These are phyloP conservation scores for Drosophila trichaetosa DNA, from an alignment of 2,888 invertebrate genomes.

Conservation along the genomic window DNA sequence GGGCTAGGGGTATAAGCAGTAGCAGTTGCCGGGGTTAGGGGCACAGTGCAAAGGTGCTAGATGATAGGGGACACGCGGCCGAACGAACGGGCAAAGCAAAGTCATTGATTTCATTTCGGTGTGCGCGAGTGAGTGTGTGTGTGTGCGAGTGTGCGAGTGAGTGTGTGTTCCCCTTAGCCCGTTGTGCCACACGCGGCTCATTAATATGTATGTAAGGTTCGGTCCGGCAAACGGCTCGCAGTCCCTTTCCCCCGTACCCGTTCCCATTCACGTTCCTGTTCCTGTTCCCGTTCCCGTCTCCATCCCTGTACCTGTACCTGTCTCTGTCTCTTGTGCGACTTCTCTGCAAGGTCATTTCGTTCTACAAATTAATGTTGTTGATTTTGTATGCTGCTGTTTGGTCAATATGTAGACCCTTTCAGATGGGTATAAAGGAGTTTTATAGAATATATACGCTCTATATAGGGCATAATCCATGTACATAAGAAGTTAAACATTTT, in stretches of 20 bases:
- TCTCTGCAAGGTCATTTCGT: conserved; percentile 61
- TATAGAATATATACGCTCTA: not conserved
- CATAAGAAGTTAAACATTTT: not conserved
- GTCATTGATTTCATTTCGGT: conserved; percentile 64
- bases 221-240: conserved; percentile 19
- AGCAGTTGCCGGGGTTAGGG: conserved; percentile 1
- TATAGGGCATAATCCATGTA: not conserved
- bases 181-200: conserved; percentile 65
- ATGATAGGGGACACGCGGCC: conserved; percentile 62
- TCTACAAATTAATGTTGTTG: conserved; percentile 60
- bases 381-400: conserved; percentile 21
- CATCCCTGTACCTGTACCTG: not conserved
- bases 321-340: conserved; percentile 19
- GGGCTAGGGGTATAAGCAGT: conserved; percentile 2
- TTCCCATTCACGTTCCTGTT: not conserved
- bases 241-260: not conserved
- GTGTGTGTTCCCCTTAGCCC: conserved; percentile 30
- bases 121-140: conserved; percentile 23
- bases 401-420: conserved; percentile 6
- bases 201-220: conserved; percentile 66
- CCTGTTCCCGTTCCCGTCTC: conserved; percentile 2
- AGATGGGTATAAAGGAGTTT: not conserved
- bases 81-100: conserved; percentile 42
- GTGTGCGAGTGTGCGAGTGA: not conserved
- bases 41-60: conserved; percentile 46